Evolutionary conservation across 2,888 invertebrate genomes (phyloP), one percentile per base, ranked within the genome.

Genomic region (Malthinus seriepunctatus): DNA sequence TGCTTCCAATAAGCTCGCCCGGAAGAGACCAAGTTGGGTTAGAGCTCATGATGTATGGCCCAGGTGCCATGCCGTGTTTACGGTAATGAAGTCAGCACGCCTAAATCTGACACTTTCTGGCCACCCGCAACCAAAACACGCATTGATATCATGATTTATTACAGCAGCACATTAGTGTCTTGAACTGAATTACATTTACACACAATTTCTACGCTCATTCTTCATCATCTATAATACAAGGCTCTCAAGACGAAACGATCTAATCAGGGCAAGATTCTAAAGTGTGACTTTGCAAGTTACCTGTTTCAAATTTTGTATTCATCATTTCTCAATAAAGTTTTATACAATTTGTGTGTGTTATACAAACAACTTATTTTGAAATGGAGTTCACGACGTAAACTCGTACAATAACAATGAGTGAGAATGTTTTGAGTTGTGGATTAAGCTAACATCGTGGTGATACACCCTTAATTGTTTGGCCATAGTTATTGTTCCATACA

Each of bases 71-170:
- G 60, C 64, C 61, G 67, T 67, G 68, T 69, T 69, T 69, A 67
- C 66, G 63, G 72, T 73, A 74, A 74, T 74, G 73, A 74, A 74
- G 74, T 74, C 72, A 73, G 72, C 73, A 72, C 70, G 68, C 68
- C 69, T 68, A 67, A 65, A 60, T 56, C 68, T 69, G 73, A 69
- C 71, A 70, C 70, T 68, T 69, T 66, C 63, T 69, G 75, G 67
- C 73, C 74, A 74, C 74, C 74, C 74, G 70, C 74, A 74, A 74
- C 71, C 73, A 68, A 73, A 73, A 72, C 71, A 73, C 65, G 68
- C 67, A 72, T 73, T 72, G 68, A 71, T 61, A 65, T 63, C 60
- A 67, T 73, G 74, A 75, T 74, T 75, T 74, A 74, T 74, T 71
- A 68, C 69, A 61, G 64, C 65, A 61, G 58, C 66, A 69, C 65